Percentiles rank a stretch among this genome's conserved stretches.
phyloP scores from a whole-genome alignment of 2,888 invertebrate genomes.

The Belgica antarctica region DNA sequence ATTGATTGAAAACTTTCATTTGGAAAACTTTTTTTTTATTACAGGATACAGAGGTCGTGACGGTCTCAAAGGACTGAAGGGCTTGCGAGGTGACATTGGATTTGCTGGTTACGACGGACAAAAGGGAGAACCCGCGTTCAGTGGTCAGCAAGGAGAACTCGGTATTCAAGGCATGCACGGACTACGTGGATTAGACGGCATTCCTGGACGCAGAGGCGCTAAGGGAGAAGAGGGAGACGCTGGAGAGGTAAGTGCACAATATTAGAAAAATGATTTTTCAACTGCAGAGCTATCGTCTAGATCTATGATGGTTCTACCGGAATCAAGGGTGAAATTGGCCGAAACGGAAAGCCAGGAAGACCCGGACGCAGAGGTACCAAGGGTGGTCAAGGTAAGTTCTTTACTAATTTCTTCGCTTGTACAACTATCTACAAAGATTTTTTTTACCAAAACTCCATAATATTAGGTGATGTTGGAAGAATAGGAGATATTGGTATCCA shows the following conservation, averaged over 20 bases:
- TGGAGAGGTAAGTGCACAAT: conserved; percentile 51
- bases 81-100: conserved; percentile 54
- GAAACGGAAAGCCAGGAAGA: conserved; percentile 58
- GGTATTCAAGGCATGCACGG: conserved; percentile 52
- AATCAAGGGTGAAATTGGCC: conserved; percentile 63
- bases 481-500: conserved; percentile 56
- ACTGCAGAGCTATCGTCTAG: conserved; percentile 17
- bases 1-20: background rate
- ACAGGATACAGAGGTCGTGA: conserved; percentile 44
- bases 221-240: conserved; percentile 62
- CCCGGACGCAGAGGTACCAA: conserved; percentile 57
- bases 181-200: conserved; percentile 56
- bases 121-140: conserved; percentile 63
- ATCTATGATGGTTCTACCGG: conserved; percentile 57
- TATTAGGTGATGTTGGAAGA: conserved; percentile 56
- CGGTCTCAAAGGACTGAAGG: conserved; percentile 51
- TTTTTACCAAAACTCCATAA: no score
- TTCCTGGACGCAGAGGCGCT: conserved; percentile 41
- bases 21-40: no score
- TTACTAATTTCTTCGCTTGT: background rate
- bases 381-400: conserved; percentile 52
- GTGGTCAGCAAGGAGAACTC: conserved; percentile 61
- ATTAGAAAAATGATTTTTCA: conserved; percentile 1
- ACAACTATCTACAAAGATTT: no score
- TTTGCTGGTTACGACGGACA: conserved; percentile 53